Evolutionary conservation across 2,797 vertebrate species (phyloP), one percentile per base, ranked within the genome.

Genomic region (Brachymystax lenok): DNA sequence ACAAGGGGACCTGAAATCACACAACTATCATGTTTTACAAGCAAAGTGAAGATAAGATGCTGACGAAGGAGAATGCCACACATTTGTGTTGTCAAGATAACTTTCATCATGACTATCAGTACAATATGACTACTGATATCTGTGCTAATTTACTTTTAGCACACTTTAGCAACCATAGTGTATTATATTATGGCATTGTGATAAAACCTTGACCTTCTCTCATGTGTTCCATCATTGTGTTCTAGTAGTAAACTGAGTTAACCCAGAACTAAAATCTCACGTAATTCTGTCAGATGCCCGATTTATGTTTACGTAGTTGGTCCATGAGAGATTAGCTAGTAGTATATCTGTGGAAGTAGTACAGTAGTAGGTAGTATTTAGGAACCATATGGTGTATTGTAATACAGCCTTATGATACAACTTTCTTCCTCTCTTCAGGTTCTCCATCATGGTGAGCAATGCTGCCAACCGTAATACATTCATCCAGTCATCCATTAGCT

Each of bases 391-490:
- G 12, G 21, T 64, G 21, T 28, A 64, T 64, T 64, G 46, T 69
- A 63, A 63, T 27, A 56, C 46, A 24, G n/a, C 54, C 16, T 30
- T 27, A 68, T 5, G n/a, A 50, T 27, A 21, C 12, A 7, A 69
- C 30, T 69, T 19, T n/a, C 10, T 17, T 24, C 46, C n/a, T 67
- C 63, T 64, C 71, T 73, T 33, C 83, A 97, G 95, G 86, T 96
- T 96, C 87, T 93, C 94, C 73, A 80, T 84, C n/a, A 95, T 94
- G 95, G 90, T 96, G 64, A 93, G 95, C 61, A 84, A 73, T 8
- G 1, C 85, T 10, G 84, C 82, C 14, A 96, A 92, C 85, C 92
- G 95, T 24, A 84, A 93, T 74, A 93, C 0, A 1, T 97, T 97
- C 74, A 95, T 96, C 78, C 87, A 85, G 71, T 97, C 96, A 0